Evolutionary conservation across 2,888 invertebrate species (phyloP), one percentile per base, ranked within the genome.

Genomic region (Salpingus planirostris): DNA sequence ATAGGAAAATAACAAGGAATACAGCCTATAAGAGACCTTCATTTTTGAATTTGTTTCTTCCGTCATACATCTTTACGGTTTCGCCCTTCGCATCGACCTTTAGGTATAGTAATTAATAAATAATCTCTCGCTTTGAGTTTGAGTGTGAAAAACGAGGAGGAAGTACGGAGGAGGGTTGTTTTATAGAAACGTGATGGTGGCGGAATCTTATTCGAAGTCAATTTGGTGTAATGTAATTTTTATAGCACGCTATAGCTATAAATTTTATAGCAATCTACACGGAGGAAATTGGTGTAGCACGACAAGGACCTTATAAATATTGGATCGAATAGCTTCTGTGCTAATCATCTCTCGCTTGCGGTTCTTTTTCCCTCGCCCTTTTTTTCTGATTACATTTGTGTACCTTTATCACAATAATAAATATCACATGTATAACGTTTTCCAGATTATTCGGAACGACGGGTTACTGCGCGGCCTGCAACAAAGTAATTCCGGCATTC

Each of bases 401-500:
- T n/a, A n/a, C n/a, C n/a, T n/a, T n/a, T n/a, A n/a, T n/a, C 23
- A 33, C 27, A 23, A 27, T 14, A 31, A 25, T 31, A 25, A 15
- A 26, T 18, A 24, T 11, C 18, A 22, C 15, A 23, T 24, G 31
- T 27, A 13, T 11, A 14, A n/a, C 10, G 23, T 11, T 6, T 58
- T 61, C 47, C 73, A 88, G 89, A 72, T 77, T 91, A 69, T 90
- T 89, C 59, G 89, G 90, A 46, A 83, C 81, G 54, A 88, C 88
- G 21, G 90, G 90, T 50, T 85, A 85, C 66, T 91, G 91, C 65
- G 83, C 89, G 49, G 90, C 89, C 34, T 92, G 91, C 70, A 82
- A 81, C 67, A 90, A 91, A 74, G 82, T 83, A 61, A 91, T 91
- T 65, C 90, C 90, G 40, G 89, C 91, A 46, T 91, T 90, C 68